Base-by-base conservation (phyloP, 1,140 invertebrate species). In the Zaprionus tsacasi region DNA sequence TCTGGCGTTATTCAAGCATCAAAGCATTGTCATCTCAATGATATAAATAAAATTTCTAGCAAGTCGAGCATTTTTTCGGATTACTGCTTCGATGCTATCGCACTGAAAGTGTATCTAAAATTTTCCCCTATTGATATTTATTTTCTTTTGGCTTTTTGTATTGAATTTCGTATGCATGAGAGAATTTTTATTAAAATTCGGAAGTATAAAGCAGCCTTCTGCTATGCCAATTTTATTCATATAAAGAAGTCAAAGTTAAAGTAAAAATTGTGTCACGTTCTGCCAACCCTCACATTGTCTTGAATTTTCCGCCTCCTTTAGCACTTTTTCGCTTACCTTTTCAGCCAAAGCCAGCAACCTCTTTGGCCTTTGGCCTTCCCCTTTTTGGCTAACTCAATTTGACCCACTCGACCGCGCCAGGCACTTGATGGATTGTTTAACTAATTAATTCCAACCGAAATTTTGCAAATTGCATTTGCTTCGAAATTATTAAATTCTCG, bases 181-280 rank as follows among this genome's bases (percentile, higher is more conserved):
- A 40, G 81, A 70, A 71, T 82, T 75, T 82, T 86, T 76, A 79
- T 87, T 79, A 87, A 87, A 82, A 79, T 81, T 57, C 10, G 15
- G 10, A 1, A 10, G 17, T 50, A 21, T 21, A 17, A 50, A 50
- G 17, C 21, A 15, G 6, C n/a, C n/a, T 43, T 7, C 40, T 33
- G 6, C n/a, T n/a, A n/a, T n/a, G 40, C 40, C n/a, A n/a, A n/a
- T n/a, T n/a, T n/a, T n/a, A n/a, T n/a, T n/a, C n/a, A n/a, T 6
- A 43, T 48, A 50, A 25, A 21, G 10, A 27, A 45, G 40, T 15
- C 7, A 45, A 45, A 57, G 17, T n/a, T 25, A 6, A 33, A n/a
- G 55, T 45, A 48, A 35, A 67, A 67, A 58, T 35, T 58, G 63
- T 65, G 63, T 33, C 15, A n/a, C 17, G 55, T 48, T 30, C 21